Conservation (phyloP, 2,113 vertebrate species). For the Polypterus senegalus region DNA sequence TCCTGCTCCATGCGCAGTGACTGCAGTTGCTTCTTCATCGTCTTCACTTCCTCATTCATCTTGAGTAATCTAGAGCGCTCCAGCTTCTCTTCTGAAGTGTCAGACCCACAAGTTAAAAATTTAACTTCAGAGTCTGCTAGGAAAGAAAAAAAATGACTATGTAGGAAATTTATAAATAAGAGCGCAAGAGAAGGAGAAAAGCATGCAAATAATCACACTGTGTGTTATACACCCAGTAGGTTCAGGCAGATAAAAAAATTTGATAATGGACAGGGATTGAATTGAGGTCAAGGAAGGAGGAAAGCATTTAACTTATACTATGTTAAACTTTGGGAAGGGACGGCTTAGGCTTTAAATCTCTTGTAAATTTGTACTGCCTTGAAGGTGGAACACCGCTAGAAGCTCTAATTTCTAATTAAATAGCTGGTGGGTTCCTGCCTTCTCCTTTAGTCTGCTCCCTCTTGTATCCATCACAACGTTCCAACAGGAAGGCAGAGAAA, state of each 20-base stretch:
- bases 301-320: neutral
- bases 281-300: too few relatives aligned
- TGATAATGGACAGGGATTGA: too few relatives aligned
- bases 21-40: conserved; percentile 3
- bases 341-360: neutral
- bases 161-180: neutral
- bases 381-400: neutral
- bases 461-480: neutral
- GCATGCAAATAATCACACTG: neutral
- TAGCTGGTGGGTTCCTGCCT: conserved; percentile 2
- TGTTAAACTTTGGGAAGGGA: neutral
- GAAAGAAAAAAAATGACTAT: neutral
- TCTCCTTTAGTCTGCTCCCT: neutral
- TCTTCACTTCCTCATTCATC: conserved; percentile 9
- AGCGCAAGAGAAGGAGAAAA: neutral
- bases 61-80: too few relatives aligned
- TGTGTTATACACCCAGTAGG: too few relatives aligned
- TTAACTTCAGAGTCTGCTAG: neutral
- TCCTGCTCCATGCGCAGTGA: conserved; percentile 2
- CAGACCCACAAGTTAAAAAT: neutral
- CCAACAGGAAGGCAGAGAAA: conserved; percentile 8
- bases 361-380: neutral
- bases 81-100: neutral
- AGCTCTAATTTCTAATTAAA: neutral
- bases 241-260: too few relatives aligned